These are phyloP conservation scores for Epizoanthus scotinus DNA, from an alignment of 92 coral and sea anemone genomes.

Conservation along the genomic window DNA sequence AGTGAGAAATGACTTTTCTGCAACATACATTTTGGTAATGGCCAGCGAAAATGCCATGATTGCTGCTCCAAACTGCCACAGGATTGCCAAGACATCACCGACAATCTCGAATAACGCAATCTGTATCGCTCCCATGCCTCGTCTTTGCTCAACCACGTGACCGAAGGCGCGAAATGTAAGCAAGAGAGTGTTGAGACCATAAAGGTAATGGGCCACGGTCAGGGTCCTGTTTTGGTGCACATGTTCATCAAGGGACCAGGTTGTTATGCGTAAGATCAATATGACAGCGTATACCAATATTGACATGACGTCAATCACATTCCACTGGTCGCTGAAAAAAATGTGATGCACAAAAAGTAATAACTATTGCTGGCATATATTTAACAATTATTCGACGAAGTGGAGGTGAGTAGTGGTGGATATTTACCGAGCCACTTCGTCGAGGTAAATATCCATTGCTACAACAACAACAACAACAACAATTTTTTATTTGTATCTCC, in stretches of 20 bases:
- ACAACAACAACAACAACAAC: too few relatives aligned
- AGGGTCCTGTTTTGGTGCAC: constrained; percentile 40
- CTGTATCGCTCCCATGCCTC: constrained; percentile 46
- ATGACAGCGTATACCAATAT: constrained; percentile 15
- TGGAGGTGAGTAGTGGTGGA: too few relatives aligned
- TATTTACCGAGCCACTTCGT: too few relatives aligned
- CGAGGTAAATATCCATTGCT: too few relatives aligned
- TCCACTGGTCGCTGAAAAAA: constrained; percentile 55
- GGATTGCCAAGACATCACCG: constrained; percentile 35
- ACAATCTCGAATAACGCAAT: constrained; percentile 54
- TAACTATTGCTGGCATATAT: too few relatives aligned
- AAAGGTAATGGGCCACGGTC: constrained; percentile 43
- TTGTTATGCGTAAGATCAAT: constrained; percentile 28
- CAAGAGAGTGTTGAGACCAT: constrained; percentile 51
- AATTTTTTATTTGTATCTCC: too few relatives aligned
- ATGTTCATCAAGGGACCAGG: constrained; percentile 17
- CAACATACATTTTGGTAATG: constrained; percentile 63
- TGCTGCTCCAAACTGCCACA: constrained; percentile 64
- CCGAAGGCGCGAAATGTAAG: constrained; percentile 57
- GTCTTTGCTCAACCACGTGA: constrained; percentile 41
- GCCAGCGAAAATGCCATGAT: constrained; percentile 71
- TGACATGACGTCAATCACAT: constrained; percentile 39
- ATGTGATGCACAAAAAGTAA: neutral
- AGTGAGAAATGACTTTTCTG: constrained; percentile 42
- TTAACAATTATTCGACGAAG: too few relatives aligned